A percentile compares a stretch with the other conserved stretches of the same genome.
Conservation (phyloP, 2,113 vertebrate species). For the Vanacampus margaritifer region DNA sequence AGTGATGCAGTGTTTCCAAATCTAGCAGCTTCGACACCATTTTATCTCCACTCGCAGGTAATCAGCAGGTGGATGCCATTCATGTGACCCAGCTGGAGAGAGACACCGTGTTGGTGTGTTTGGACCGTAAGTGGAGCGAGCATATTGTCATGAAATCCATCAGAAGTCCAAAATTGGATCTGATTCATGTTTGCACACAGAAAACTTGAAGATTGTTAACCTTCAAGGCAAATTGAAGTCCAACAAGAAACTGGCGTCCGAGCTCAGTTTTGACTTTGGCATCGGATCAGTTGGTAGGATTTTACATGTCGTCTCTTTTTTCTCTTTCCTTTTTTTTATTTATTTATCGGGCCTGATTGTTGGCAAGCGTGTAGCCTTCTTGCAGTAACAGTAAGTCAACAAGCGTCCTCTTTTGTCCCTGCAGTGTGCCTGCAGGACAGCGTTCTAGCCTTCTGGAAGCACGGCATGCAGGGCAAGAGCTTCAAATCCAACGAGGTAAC, state of each 20-base stretch:
- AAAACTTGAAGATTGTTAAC: constrained; percentile 98
- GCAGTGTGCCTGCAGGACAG: constrained; percentile 98
- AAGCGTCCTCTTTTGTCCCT: not conserved
- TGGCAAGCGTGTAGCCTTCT: too few relatives aligned
- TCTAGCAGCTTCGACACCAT: not conserved
- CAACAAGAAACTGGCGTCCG: constrained; percentile 95
- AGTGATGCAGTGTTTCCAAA: too few relatives aligned
- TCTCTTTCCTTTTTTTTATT: not conserved
- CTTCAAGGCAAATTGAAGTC: constrained; percentile 94
- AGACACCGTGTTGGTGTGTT: constrained; percentile 95
- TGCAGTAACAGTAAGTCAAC: not conserved
- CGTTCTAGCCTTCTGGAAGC: constrained; percentile 97
- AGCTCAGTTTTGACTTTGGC: constrained; percentile 96
- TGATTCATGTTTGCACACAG: constrained; percentile 61
- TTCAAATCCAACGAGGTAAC: constrained; percentile 97
- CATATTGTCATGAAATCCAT: not conserved
- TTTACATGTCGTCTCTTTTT: not conserved
- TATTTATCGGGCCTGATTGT: too few relatives aligned
- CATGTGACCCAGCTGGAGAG: constrained; percentile 96
- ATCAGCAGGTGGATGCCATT: constrained; percentile 90
- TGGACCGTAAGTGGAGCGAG: constrained; percentile 86
- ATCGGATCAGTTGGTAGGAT: constrained; percentile 93
- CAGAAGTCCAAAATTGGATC: not conserved
- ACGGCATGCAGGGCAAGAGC: constrained; percentile 98
- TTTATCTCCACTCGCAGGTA: constrained; percentile 59